Percentiles rank a stretch among this genome's conserved stretches.
Conservation (phyloP, 2,888 invertebrate genomes). For the Boloria euphrosyne region DNA sequence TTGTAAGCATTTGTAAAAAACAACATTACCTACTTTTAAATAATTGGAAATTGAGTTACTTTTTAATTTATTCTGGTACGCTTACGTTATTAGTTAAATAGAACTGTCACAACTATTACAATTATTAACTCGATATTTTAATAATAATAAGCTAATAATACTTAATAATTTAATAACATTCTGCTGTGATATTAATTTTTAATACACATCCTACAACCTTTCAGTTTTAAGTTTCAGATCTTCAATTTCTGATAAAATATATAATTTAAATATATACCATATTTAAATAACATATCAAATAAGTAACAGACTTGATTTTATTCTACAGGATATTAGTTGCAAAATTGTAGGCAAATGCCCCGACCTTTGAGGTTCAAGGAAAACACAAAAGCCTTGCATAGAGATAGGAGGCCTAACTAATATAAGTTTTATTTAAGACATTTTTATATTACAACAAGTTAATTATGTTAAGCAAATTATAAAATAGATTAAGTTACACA, state of each 20-base stretch:
- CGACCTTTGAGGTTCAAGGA: constrained; percentile 17
- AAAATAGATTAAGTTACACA: too few species aligned
- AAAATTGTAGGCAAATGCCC: constrained; percentile 5
- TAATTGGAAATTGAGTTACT: constrained; percentile 23
- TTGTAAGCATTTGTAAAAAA: constrained; percentile 21
- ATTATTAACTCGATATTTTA: constrained; percentile 1
- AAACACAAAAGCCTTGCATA: not conserved
- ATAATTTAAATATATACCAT: too few species aligned
- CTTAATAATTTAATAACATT: constrained; percentile 4
- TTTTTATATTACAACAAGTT: not conserved
- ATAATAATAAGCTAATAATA: constrained; percentile 3
- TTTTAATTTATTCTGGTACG: not conserved
- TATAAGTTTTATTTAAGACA: not conserved
- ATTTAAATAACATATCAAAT: constrained; percentile 4
- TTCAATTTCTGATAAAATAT: not conserved
- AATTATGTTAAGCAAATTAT: too few species aligned
- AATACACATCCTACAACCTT: constrained; percentile 6
- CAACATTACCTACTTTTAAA: constrained; percentile 15
- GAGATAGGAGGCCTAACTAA: not conserved
- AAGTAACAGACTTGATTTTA: not conserved
- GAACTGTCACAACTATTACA: constrained; percentile 5
- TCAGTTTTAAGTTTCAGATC: not conserved
- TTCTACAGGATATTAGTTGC: not conserved
- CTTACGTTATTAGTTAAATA: not conserved
- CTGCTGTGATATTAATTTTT: constrained; percentile 14